A percentile compares a stretch with the other conserved stretches of the same genome.
Conservation (phyloP, 2,797 vertebrate genomes). For the Poecile montanus region DNA sequence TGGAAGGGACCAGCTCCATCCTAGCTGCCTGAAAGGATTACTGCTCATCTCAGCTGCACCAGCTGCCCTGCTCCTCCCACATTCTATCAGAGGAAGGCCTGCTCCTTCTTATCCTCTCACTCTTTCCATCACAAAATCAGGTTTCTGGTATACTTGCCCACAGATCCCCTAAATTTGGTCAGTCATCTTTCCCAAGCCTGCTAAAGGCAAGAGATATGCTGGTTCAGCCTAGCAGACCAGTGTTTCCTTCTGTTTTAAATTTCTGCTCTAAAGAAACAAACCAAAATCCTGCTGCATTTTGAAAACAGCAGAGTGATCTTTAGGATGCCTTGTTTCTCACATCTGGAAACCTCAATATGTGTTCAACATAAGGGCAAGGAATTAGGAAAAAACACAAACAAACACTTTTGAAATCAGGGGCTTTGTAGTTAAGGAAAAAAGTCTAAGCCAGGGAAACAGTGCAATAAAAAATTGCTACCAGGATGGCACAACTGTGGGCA, state of each 20-base stretch:
- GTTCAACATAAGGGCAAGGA: neutral
- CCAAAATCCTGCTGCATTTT: neutral
- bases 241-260: neutral
- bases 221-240: neutral
- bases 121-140: neutral
- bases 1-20: neutral
- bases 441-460: neutral
- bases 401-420: neutral
- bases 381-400: fast-evolving
- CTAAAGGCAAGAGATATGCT: neutral
- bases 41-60: neutral
- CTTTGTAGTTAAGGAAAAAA: neutral
- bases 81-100: neutral
- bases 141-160: neutral
- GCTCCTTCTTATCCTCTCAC: neutral
- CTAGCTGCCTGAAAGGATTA: fast-evolving
- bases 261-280: neutral
- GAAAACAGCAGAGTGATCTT: neutral
- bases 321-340: neutral
- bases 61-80: neutral
- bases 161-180: neutral
- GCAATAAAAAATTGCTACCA: neutral
- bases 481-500: neutral
- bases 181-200: neutral
- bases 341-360: neutral